Evolutionary conservation across 2,797 vertebrate genomes (phyloP).

Genomic region (Sorex maritimensis): DNA sequence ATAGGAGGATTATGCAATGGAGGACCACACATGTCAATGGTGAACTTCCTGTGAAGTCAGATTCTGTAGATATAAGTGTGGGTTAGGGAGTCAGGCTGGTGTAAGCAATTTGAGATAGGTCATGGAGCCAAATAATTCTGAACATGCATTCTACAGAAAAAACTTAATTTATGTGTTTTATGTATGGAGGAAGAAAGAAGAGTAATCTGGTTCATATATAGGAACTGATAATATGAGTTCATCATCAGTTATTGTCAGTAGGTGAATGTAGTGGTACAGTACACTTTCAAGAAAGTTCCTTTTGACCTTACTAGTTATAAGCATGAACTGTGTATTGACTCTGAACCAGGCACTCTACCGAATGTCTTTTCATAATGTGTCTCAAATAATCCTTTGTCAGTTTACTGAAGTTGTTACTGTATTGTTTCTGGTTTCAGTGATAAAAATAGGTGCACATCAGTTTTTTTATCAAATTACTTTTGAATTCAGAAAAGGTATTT

Average conservation of each 20-base stretch:
- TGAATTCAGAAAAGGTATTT: background rate
- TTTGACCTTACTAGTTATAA: background rate
- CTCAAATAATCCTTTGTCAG: background rate
- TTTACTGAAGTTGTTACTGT: background rate
- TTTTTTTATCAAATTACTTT: background rate
- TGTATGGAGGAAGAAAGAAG: background rate
- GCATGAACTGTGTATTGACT: no score
- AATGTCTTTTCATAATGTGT: background rate
- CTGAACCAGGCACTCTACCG: background rate
- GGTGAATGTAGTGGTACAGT: background rate
- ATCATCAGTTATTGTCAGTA: background rate
- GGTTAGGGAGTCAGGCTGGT: background rate
- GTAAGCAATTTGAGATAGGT: background rate
- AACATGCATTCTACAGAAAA: conserved; percentile 37
- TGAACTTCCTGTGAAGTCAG: no score
- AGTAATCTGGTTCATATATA: background rate
- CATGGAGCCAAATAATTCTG: background rate
- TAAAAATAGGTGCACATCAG: background rate
- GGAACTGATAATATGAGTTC: no score
- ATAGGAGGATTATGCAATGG: background rate
- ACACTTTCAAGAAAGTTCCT: background rate
- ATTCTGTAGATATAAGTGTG: background rate
- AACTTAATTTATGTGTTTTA: background rate
- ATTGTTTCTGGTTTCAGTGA: background rate
- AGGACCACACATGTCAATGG: background rate